Evolutionary conservation across 2,113 vertebrate species (phyloP).

Genomic region (Vulpes ferrilata): DNA sequence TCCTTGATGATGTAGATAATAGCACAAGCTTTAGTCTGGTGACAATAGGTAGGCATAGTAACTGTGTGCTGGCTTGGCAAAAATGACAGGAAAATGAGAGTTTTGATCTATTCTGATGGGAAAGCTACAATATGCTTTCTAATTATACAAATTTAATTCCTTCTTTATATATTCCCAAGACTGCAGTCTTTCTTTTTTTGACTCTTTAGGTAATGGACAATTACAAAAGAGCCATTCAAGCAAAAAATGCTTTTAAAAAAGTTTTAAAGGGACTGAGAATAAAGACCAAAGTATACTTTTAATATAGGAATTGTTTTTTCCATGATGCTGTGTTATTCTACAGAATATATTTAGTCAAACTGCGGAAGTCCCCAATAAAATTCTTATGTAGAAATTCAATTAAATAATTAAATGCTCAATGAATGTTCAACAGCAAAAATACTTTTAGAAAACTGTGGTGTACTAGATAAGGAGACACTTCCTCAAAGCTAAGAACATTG

Average conservation of each 20-base stretch:
- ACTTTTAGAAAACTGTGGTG: not conserved
- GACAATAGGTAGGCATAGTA: conserved; percentile 23
- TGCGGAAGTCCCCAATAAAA: not conserved
- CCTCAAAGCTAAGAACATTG: not conserved
- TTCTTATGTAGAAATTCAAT: not conserved
- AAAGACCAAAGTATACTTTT: conserved; percentile 2
- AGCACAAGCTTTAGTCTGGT: conserved; percentile 14
- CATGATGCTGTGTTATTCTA: not conserved
- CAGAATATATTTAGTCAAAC: not conserved
- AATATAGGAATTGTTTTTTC: not conserved
- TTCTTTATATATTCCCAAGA: conserved; percentile 31
- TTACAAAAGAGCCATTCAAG: conserved; percentile 55
- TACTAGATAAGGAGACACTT: not conserved
- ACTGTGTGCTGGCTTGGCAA: conserved; percentile 57
- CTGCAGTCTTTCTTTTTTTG: not conserved
- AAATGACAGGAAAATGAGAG: conserved; percentile 55
- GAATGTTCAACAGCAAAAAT: not conserved
- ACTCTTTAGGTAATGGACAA: not conserved
- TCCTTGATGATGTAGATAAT: not conserved
- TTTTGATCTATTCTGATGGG: conserved; percentile 38
- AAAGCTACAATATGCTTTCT: conserved; percentile 23
- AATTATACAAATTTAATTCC: not conserved
- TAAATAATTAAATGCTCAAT: not conserved
- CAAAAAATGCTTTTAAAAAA: not conserved
- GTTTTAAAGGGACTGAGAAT: not conserved